Conservation (phyloP, 2,888 invertebrate species). For the Pachymerium ferrugineum region DNA sequence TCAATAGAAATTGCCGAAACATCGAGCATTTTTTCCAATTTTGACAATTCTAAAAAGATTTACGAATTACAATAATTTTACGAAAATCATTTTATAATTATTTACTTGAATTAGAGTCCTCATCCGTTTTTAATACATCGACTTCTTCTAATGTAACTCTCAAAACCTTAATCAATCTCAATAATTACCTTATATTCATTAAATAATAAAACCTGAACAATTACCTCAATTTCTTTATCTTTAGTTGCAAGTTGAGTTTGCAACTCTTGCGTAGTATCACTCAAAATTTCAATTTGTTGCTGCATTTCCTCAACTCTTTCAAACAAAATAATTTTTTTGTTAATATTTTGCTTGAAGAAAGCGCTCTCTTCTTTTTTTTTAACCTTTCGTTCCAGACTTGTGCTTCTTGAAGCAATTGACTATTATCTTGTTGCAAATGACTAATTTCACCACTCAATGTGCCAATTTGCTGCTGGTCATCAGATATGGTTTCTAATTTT, state of each 20-base stretch:
- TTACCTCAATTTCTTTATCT: slow-evolving; percentile 37
- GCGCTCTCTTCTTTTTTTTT: too few species aligned
- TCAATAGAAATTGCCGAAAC: slow-evolving; percentile 58
- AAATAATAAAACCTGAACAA: neutral
- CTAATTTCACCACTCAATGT: slow-evolving; percentile 26
- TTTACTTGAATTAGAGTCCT: neutral
- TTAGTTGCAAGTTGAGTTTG: slow-evolving; percentile 33
- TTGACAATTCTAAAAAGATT: slow-evolving; percentile 17
- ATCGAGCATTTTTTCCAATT: slow-evolving; percentile 53
- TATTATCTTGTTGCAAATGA: slow-evolving; percentile 36
- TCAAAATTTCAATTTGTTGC: slow-evolving; percentile 7
- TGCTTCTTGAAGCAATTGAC: slow-evolving; percentile 38
- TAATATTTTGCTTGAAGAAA: neutral
- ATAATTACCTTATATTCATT: neutral
- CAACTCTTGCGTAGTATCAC: slow-evolving; percentile 32
- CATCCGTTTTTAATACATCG: neutral
- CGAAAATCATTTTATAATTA: neutral
- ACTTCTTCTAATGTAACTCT: neutral
- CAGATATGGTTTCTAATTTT: neutral
- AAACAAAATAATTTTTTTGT: neutral
- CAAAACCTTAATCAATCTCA: too few species aligned
- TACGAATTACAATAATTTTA: neutral
- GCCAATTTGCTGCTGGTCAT: neutral
- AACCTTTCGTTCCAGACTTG: slow-evolving; percentile 39
- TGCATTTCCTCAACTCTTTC: slow-evolving; percentile 36